These are phyloP conservation scores for Collichthys lucidus DNA, from an alignment of 2,113 vertebrate species.

Conservation along the genomic window DNA sequence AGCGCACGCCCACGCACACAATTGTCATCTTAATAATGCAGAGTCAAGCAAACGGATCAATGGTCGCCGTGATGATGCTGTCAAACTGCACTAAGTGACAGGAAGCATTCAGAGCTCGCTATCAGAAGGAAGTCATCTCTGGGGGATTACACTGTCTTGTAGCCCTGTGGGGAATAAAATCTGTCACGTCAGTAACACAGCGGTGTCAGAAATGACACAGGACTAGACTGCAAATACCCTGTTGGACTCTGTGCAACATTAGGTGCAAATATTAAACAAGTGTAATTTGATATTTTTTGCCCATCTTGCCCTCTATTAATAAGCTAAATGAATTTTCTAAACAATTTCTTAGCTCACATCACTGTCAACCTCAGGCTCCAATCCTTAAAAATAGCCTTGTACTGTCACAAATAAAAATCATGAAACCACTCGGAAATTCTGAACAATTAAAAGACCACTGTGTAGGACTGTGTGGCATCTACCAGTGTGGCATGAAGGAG, in stretches of 20 bases:
- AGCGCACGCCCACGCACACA: slow-evolving; percentile 80
- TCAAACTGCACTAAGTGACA: slow-evolving; percentile 82
- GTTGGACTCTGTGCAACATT: slow-evolving; percentile 6
- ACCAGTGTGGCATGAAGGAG: too few species aligned
- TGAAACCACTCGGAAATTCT: neutral
- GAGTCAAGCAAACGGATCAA: slow-evolving; percentile 87
- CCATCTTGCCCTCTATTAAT: neutral
- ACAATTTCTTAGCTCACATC: neutral
- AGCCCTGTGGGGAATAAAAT: slow-evolving; percentile 40
- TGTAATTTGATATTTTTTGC: neutral
- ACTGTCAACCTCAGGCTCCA: neutral
- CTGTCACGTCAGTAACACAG: slow-evolving; percentile 48
- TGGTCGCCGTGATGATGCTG: slow-evolving; percentile 79
- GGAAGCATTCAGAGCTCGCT: slow-evolving; percentile 81
- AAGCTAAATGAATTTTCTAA: neutral
- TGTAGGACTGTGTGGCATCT: too few species aligned
- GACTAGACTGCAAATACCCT: neutral
- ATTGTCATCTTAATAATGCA: slow-evolving; percentile 90
- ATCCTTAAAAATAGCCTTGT: neutral
- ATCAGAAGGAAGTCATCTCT: slow-evolving; percentile 77
- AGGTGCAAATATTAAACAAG: neutral
- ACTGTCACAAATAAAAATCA: neutral
- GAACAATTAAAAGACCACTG: too few species aligned
- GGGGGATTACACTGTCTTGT: slow-evolving; percentile 56
- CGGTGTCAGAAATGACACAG: slow-evolving; percentile 35